Base-by-base conservation (phyloP, 2,113 vertebrate genomes). In the Heterochromis multidens region DNA sequence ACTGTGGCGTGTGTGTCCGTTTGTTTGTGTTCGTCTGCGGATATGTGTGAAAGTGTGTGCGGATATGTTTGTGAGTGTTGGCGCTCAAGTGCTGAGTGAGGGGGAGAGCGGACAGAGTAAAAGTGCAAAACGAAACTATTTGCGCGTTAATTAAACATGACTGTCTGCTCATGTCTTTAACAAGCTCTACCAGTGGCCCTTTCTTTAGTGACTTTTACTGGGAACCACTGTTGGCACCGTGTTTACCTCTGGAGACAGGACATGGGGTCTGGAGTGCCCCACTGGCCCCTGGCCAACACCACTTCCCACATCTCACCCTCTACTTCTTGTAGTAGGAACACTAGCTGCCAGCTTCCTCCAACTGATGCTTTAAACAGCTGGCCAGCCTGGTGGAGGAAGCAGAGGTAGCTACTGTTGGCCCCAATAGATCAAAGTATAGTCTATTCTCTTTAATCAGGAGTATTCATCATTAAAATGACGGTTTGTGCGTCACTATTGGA, bases 361-460 rank as follows among this genome's bases (percentile, higher is more conserved):
- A 74, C 59, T 94, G 91, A 95, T 95, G 85, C 90, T 85, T 94
- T 91, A 91, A 92, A 85, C 95, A 95, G 90, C 91, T 93, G 93
- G 61, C 80, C 43, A 72, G 72, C 29, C 65, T 61, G 58, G 40
- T 29, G 52, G 81, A 94, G 89, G 92, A 92, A 92, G 86, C 86
- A 67, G 82, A 60, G 80, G 70, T 33, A 79, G 83, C 89, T 87
- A 80, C 91, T 77, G 84, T 92, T 83, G 86, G 79, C 84, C 80
- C 81, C 12, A 13, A 57, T 46, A 89, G 58, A 91, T 89, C 81
- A 88, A 90, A 93, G 82, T 70, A 21, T 23, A 58, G 23, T 43
- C 35, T 40, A 43, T 83, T 87, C 70, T 79, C 84, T 90, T 83
- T 70, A 87, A 87, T 87, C 82, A 82, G 43, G 6, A 76, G 56